A percentile compares a stretch with the other conserved stretches of the same genome.
These are phyloP conservation scores for Chaetops frenatus DNA, from an alignment of 2,113 vertebrate genomes.

Conservation along the genomic window DNA sequence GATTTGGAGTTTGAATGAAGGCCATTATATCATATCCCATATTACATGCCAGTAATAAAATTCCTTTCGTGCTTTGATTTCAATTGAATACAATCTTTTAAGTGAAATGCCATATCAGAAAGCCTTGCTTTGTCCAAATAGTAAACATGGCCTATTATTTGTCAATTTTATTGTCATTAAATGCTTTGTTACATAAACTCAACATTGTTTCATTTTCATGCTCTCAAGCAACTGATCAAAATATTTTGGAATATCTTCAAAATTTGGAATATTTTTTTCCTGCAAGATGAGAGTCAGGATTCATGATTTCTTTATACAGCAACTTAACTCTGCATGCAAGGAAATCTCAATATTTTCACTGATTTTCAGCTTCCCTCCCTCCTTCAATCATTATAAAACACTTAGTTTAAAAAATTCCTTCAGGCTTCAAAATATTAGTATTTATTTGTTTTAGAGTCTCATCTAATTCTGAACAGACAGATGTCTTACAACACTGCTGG, in stretches of 20 bases:
- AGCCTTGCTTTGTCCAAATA: slow-evolving; percentile 62
- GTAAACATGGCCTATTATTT: slow-evolving; percentile 58
- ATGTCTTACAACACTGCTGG: background rate
- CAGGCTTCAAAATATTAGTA: background rate
- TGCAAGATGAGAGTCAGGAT: background rate
- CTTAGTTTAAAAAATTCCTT: background rate
- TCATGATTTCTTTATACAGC: background rate
- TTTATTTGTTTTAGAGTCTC: background rate
- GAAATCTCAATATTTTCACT: background rate
- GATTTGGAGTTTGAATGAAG: slow-evolving; percentile 67
- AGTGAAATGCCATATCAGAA: slow-evolving; percentile 57
- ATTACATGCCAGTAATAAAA: slow-evolving; percentile 68
- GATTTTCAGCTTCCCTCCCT: background rate
- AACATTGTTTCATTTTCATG: background rate
- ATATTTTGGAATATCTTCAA: slow-evolving; percentile 18
- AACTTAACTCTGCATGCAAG: background rate
- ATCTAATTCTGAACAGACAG: background rate
- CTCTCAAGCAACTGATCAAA: background rate
- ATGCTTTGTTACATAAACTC: background rate
- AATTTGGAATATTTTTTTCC: background rate
- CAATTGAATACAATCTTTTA: slow-evolving; percentile 73
- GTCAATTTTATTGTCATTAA: slow-evolving; percentile 58
- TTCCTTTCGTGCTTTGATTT: slow-evolving; percentile 68
- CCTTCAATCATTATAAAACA: background rate
- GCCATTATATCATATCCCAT: slow-evolving; percentile 70